Conservation (phyloP, 2,797 vertebrate genomes). For the Acanthurus lineatus region DNA sequence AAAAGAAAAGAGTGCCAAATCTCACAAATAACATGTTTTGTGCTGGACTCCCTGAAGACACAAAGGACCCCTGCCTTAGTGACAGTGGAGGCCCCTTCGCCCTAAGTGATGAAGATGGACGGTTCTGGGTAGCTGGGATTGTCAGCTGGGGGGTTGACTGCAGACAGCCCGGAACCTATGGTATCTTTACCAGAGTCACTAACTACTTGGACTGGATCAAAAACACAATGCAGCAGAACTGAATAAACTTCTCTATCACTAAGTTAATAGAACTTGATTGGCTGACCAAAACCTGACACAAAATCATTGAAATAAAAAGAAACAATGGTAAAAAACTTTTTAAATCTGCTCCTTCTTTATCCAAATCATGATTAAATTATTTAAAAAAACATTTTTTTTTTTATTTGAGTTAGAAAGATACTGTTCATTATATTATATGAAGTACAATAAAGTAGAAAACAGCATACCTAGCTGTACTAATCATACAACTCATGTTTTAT, state of each 20-base stretch:
- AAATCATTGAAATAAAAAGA: no score
- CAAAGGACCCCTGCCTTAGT: conserved; percentile 72
- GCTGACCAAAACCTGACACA: no score
- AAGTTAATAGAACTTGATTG: no score
- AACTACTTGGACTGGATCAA: conserved; percentile 79
- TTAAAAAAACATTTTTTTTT: no score
- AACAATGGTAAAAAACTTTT: no score
- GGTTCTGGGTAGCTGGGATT: conserved; percentile 76
- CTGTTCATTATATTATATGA: no score
- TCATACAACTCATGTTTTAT: no score
- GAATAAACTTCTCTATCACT: background rate
- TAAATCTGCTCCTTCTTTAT: no score
- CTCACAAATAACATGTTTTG: conserved; percentile 83
- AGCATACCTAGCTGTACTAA: no score
- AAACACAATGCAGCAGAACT: conserved; percentile 70
- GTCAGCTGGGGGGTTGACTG: conserved; percentile 79
- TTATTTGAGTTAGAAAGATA: no score
- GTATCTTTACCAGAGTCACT: conserved; percentile 74
- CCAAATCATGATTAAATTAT: no score
- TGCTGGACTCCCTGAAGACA: conserved; percentile 66
- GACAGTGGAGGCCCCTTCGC: conserved; percentile 69
- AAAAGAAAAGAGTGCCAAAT: fast-evolving
- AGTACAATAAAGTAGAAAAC: no score
- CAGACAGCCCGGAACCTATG: conserved; percentile 56
- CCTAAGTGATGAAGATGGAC: conserved; percentile 6